Evolutionary conservation across 1,140 invertebrate genomes (phyloP), one percentile per base, ranked within the genome.

Genomic region (Holcopasites calliopsidis): DNA sequence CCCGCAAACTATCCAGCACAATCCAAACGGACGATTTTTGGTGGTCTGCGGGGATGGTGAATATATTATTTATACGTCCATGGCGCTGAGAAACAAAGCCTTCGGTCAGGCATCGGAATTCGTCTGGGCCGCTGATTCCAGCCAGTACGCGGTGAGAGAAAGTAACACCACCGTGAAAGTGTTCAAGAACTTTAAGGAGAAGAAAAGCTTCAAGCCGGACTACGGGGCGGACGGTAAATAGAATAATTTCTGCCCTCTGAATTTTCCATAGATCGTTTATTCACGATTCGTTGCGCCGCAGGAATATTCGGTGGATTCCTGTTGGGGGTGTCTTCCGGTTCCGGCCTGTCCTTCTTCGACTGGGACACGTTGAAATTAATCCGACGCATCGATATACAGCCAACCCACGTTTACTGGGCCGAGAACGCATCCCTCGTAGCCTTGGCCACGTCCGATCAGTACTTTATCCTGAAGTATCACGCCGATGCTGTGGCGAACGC

Each of bases 31-130:
- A 52, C 95, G 98, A 92, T 99, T 99, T 92, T 96, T 99, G 2
- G 99, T 99, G 5, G 98, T 99, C 10, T 99, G 99, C 91, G 99
- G 99, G 11, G 99, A 99, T 92, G 99, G 99, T 0, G 99, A 99
- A 90, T 99, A 99, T 89, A 99, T 99, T 18, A 99, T 99, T 82
- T 99, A 99, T 91, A 99, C 99, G 0, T 98, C 99, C 0, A 99
- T 99, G 97, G 98, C 98, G 0, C 92, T 99, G 42, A 94, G 99
- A 54, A 99, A 99, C 90, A 99, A 99, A 90, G 98, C 98, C 13
- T 99, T 99, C 91, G 99, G 99, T 4, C 96, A 97, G 6, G 99
- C 98, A 0, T 97, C 99, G 73, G 99, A 99, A 91, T 99, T 99
- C 92, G 98, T 99, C 0, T 99, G 99, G 99, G 98, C 98, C 0